Base-by-base conservation (phyloP, 1,140 invertebrate species). In the Heliconius hermathena region DNA sequence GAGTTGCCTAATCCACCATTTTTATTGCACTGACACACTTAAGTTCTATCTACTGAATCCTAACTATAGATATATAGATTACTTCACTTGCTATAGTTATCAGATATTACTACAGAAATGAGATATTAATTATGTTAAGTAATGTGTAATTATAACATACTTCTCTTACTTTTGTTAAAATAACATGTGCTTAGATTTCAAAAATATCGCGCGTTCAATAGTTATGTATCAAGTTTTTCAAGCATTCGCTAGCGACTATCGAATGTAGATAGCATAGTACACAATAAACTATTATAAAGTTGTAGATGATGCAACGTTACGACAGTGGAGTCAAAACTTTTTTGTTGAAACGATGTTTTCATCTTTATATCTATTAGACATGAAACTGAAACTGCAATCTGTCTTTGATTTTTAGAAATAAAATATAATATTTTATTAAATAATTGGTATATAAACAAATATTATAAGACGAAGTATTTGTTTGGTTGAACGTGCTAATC, bases 11-110 rank as follows among this genome's bases (percentile, higher is more conserved):
- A 78, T 78, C 77, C 38, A 73, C 36, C 72, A 78, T 74, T 74
- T 78, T 78, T 78, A 78, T 78, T 74, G 77, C 77, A 57, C 22
- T 78, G 77, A 74, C 77, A 74, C 57, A 78, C 29, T 78, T 78
- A 22, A 78, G n/a, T 74, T 70, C 36, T 74, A 54, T 57, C 16
- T 36, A 26, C 26, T 74, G 26, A 16, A 26, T 29, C 60, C 22
- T 70, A 71, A 66, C 60, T 66, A 66, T 26, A 66, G 60, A 26
- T 26, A 26, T 66, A 29, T 11, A 66, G 60, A 66, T 29, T 26
- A 66, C 60, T 66, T 66, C 1, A 66, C 26, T 26, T 13, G n/a
- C 60, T 66, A 29, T 16, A n/a, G 57, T 60, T 8, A 60, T 3
- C 9, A 60, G 57, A 60, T 54, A 22, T 57, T 9, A 8, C n/a